Base-by-base conservation (phyloP, 2,888 invertebrate species). In the Acrobasis consociella region DNA sequence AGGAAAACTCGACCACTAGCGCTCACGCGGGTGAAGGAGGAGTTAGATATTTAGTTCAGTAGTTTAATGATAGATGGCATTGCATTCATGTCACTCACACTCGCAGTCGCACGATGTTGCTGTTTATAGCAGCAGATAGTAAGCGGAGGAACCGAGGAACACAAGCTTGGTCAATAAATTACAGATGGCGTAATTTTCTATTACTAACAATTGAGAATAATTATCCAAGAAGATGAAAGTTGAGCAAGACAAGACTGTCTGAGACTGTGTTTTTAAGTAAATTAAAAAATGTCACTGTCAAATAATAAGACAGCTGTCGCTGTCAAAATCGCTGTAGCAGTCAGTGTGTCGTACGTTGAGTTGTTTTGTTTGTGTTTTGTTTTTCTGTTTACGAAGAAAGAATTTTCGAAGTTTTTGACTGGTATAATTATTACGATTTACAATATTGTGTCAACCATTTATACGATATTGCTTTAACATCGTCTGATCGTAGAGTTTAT, bases 1-100 rank as follows among this genome's bases (percentile, higher is more conserved):
- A 74, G 74, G 74, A 76, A 79, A 80, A 76, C 70, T 73, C 71
- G 70, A 78, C 78, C 80, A 76, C 80, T 75, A 78, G 81, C 81
- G 81, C 80, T 63, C 7, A 61, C 15, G 31, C 60, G 51, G 56
- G 5, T 53, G 62, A 62, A 64, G 16, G n/a, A 55, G 17, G 15
- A 64, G 64, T 56, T 42, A 49, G 49, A 16, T 61, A 38, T 51
- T 49, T 42, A 39, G 42, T 65, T 59, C 13, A 0, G 0, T n/a
- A n/a, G 5, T 7, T 9, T 0, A 1, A 0, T 16, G 39, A 46
- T 62, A 68, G 68, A 65, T 66, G 68, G 65, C 66, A 46, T 31
- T 7, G 31, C 31, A 31, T 31, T 31, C 31, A 31, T 31, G 31
- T 31, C 7, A n/a, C n/a, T n/a, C n/a, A n/a, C n/a, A n/a, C n/a